Percentiles rank a stretch among this genome's conserved stretches.
These are phyloP conservation scores for Tyrophagus putrescentiae DNA, from an alignment of 1,140 invertebrate species.

Conservation along the genomic window DNA sequence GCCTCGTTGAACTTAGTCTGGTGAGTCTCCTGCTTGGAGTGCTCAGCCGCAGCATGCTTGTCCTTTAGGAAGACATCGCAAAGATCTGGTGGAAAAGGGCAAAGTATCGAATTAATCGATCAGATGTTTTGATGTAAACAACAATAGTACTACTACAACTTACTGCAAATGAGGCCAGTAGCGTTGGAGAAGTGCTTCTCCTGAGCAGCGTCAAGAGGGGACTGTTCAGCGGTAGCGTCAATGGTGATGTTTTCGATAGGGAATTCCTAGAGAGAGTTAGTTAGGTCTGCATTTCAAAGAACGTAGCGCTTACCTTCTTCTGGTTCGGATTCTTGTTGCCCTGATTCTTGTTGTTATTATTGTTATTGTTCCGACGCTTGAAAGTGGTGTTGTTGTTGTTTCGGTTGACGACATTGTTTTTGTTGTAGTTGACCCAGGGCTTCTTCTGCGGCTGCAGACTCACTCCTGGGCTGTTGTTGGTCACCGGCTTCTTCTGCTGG, in stretches of 20 bases:
- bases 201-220: neutral
- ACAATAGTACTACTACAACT: neutral
- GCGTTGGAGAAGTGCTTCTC: slow-evolving; percentile 14
- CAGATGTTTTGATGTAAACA: neutral
- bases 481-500: neutral
- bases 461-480: no score
- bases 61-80: slow-evolving; percentile 16
- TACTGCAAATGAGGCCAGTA: slow-evolving; percentile 16
- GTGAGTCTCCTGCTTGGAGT: neutral
- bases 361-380: neutral
- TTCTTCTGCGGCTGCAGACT: neutral
- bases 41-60: slow-evolving; percentile 1
- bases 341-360: neutral
- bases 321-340: neutral
- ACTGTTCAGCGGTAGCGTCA: neutral
- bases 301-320: neutral
- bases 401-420: no score
- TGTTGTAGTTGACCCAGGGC: neutral
- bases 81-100: slow-evolving; percentile 7
- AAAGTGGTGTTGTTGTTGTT: slow-evolving; percentile 2
- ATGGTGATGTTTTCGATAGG: neutral
- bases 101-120: neutral
- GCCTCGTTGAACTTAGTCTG: slow-evolving; percentile 1
- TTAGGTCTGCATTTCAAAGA: neutral
- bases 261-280: slow-evolving; percentile 2